Evolutionary conservation across 2,888 invertebrate species (phyloP), one percentile per base, ranked within the genome.

Genomic region (Phyllotreta cruciferae): DNA sequence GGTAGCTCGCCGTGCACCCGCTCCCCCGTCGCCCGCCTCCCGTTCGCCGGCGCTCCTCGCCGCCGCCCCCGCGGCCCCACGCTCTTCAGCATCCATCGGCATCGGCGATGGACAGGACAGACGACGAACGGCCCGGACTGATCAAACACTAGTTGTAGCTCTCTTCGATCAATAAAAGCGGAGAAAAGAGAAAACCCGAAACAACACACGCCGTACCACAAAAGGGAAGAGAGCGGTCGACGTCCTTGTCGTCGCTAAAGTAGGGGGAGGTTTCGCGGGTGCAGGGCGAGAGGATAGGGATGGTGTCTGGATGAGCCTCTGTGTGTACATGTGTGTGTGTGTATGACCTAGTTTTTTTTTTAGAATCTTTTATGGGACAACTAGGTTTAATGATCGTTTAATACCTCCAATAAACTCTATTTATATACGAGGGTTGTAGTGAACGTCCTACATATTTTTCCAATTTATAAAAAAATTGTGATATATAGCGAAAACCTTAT

Each of bases 171-270:
- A 71, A 74, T 74, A 75, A 70, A 66, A 69, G 70, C 71, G 68
- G 72, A 70, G 72, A 67, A 66, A 54, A 74, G 74, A 74, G 74
- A 76, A 76, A 74, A 74, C 71, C 74, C 74, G 73, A 76, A 76
- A 75, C 74, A 76, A 76, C 76, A 74, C 72, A 56, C 66, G 24
- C 1, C 24, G 24, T 24, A 63, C 70, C 68, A 70, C 70, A 69
- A 66, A 61, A 68, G 64, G 45, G 52, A 10, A 38, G 37, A 37
- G 10, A 66, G 65, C 71, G 71, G 71, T 68, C 71, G 70, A 63
- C 67, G 69, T 67, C 71, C 72, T 70, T 62, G 35, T 52, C 55
- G 53, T 24, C 24, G 24, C 24, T 24, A 53, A 56, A 38, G 56
- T 24, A 53, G 38, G 41, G n/a, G 44, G 44, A 38, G 11, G 56